Evolutionary conservation across 2,113 vertebrate genomes (phyloP).

Genomic region (Cyphomyrus plagiostoma): DNA sequence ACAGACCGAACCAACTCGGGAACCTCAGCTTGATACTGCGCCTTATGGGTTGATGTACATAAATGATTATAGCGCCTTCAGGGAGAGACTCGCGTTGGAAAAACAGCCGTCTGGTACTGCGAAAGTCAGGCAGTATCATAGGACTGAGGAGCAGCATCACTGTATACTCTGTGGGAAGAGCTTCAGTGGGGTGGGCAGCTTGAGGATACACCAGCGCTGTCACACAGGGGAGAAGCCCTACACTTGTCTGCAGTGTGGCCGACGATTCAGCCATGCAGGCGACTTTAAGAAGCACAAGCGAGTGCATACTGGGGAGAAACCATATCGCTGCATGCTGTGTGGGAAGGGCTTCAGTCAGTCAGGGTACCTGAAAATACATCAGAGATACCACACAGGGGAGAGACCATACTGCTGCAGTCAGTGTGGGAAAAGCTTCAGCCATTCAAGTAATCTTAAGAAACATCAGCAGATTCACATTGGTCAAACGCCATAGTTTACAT

Average conservation of each 20-base stretch:
- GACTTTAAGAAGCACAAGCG: constrained; percentile 62
- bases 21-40: background rate
- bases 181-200: constrained; percentile 26
- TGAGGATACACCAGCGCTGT: constrained; percentile 21
- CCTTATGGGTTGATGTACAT: constrained; percentile 28
- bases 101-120: constrained; percentile 34
- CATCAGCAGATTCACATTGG: constrained; percentile 60
- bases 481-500: constrained; percentile 32
- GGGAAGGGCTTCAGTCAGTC: constrained; percentile 60
- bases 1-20: constrained; percentile 14
- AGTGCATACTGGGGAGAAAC: constrained; percentile 62
- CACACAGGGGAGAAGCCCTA: constrained; percentile 38
- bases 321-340: constrained; percentile 56
- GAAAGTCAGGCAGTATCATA: constrained; percentile 16
- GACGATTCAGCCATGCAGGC: constrained; percentile 53
- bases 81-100: constrained; percentile 33
- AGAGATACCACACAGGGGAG: constrained; percentile 62
- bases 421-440: constrained; percentile 63
- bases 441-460: constrained; percentile 60
- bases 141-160: constrained; percentile 7
- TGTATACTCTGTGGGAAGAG: constrained; percentile 22
- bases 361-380: constrained; percentile 63
- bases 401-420: constrained; percentile 60
- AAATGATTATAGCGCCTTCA: constrained; percentile 11
- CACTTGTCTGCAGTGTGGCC: constrained; percentile 53